Conservation (phyloP, 2,113 vertebrate species). For the Sylvilagus bachmani region DNA sequence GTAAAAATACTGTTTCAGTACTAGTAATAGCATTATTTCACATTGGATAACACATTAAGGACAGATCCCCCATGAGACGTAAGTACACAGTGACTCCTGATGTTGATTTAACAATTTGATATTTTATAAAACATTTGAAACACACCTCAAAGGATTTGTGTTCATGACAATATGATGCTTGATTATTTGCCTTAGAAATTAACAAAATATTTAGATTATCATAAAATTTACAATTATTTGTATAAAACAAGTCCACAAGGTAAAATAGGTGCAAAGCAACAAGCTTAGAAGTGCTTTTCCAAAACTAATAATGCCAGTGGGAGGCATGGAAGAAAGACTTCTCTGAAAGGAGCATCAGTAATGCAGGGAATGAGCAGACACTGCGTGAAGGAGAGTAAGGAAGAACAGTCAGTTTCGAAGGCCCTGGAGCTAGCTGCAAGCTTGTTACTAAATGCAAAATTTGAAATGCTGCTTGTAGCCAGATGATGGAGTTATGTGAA, state of each 20-base stretch:
- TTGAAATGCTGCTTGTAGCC: not conserved
- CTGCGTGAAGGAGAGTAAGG: not conserved
- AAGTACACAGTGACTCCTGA: too few species aligned
- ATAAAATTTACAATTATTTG: not conserved
- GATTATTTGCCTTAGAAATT: not conserved
- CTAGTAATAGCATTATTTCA: too few species aligned
- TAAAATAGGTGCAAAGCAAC: not conserved
- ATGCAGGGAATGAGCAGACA: not conserved
- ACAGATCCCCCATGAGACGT: too few species aligned
- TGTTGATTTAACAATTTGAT: too few species aligned
- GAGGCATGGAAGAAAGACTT: not conserved
- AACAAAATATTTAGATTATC: not conserved
- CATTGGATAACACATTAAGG: too few species aligned
- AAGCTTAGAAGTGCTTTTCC: not conserved
- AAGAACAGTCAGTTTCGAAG: not conserved
- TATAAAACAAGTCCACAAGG: not conserved
- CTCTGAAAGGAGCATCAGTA: not conserved
- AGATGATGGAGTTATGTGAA: not conserved
- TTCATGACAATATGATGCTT: not conserved
- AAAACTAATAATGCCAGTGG: not conserved
- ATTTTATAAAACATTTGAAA: constrained; percentile 29
- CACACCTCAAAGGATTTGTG: not conserved
- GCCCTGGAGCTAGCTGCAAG: not conserved
- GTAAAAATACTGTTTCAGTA: too few species aligned
- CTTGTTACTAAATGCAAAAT: not conserved